A percentile compares a stretch with the other conserved stretches of the same genome.
Evolutionary conservation across 2,888 invertebrate species (phyloP).

Genomic region (Laothoe populi): DNA sequence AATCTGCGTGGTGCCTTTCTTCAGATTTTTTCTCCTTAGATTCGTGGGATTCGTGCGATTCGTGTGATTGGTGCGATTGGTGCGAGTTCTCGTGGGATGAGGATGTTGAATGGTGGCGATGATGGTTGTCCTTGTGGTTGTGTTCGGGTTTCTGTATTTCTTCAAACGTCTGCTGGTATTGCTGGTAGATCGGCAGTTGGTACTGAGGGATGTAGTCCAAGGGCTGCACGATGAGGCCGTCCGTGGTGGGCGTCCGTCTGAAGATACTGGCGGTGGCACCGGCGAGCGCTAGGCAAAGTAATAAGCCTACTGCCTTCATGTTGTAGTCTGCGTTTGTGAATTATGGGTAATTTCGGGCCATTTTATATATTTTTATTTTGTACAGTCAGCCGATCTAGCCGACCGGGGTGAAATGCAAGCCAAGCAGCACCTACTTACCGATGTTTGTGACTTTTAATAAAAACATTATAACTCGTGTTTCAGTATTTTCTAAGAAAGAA

Average conservation of each 20-base stretch:
- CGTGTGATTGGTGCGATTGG: conserved; percentile 34
- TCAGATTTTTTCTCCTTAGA: conserved; percentile 27
- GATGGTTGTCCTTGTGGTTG: conserved; percentile 25
- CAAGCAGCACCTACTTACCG: conserved; percentile 15
- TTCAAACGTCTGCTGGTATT: conserved; percentile 33
- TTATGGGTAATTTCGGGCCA: conserved; percentile 30
- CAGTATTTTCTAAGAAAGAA: background rate
- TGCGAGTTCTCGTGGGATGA: conserved; percentile 42
- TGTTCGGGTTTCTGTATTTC: conserved; percentile 26
- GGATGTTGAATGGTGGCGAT: conserved; percentile 30
- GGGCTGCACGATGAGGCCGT: conserved; percentile 51
- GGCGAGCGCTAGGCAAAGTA: conserved; percentile 68
- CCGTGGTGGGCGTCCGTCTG: conserved; percentile 50
- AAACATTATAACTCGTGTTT: background rate
- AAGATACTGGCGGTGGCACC: conserved; percentile 67
- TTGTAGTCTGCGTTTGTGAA: conserved; percentile 51
- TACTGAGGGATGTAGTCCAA: conserved; percentile 53
- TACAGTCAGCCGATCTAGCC: conserved; percentile 45
- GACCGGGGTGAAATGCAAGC: conserved; percentile 11
- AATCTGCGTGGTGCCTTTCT: conserved; percentile 27
- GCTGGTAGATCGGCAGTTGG: conserved; percentile 42
- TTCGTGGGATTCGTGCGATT: conserved; percentile 37
- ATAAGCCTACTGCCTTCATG: conserved; percentile 70
- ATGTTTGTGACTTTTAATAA: background rate
- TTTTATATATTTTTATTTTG: conserved; percentile 56